These are phyloP conservation scores for Agrotis clavis DNA, from an alignment of 2,888 invertebrate genomes.

Conservation along the genomic window DNA sequence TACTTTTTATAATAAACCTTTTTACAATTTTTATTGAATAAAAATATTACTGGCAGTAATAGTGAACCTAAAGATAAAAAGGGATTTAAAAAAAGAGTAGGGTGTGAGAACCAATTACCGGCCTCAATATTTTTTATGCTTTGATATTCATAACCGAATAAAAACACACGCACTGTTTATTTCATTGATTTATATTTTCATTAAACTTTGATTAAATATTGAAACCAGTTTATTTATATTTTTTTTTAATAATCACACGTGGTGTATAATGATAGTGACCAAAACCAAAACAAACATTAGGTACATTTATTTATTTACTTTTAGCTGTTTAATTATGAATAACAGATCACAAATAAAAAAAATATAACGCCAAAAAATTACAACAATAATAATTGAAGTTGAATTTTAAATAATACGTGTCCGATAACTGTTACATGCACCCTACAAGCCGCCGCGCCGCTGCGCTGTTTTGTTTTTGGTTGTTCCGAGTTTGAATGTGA, in stretches of 20 bases:
- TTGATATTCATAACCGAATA: too few species aligned
- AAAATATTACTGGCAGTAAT: neutral
- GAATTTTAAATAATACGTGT: neutral
- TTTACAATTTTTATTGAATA: neutral
- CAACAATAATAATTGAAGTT: neutral
- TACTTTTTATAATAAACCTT: neutral
- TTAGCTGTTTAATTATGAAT: neutral
- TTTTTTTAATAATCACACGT: too few species aligned
- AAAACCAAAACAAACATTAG: neutral
- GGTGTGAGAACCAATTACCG: slow-evolving; percentile 22
- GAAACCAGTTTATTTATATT: too few species aligned
- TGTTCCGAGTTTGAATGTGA: slow-evolving; percentile 31
- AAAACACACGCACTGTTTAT: too few species aligned
- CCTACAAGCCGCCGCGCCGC: neutral
- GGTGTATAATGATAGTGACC: too few species aligned
- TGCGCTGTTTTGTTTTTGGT: neutral
- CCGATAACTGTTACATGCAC: slow-evolving; percentile 20
- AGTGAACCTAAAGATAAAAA: too few species aligned
- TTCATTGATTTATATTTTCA: too few species aligned
- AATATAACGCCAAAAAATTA: neutral
- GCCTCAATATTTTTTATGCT: too few species aligned
- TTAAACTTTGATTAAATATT: neutral
- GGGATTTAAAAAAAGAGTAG: slow-evolving; percentile 3
- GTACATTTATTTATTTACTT: too few species aligned
- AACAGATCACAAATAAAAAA: neutral